Conservation (phyloP, 2,113 vertebrate species). For the Clinocottus analis region DNA sequence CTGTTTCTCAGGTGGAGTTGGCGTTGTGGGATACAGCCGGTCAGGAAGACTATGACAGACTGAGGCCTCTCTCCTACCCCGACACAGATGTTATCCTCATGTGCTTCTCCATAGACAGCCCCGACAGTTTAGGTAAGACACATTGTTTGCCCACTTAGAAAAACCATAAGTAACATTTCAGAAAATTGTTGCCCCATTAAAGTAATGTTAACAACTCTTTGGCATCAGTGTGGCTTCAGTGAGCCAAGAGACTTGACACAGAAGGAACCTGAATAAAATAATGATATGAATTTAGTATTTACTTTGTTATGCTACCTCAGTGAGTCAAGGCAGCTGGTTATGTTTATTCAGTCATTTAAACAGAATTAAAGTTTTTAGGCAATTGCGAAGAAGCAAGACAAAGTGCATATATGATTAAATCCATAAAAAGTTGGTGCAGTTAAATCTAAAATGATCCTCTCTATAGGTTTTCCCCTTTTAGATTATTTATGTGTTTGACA, state of each 20-base stretch:
- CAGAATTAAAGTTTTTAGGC: neutral
- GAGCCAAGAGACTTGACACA: neutral
- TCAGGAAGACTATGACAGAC: slow-evolving; percentile 97
- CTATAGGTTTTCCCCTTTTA: neutral
- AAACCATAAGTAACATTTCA: neutral
- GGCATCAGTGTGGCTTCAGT: neutral
- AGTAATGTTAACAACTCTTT: neutral
- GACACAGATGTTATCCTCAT: slow-evolving; percentile 98
- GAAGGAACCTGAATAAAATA: neutral
- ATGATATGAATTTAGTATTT: neutral
- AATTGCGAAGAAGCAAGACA: neutral
- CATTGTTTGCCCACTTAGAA: neutral
- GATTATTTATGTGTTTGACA: neutral
- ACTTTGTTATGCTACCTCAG: neutral
- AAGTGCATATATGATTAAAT: neutral
- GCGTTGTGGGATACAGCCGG: slow-evolving; percentile 97
- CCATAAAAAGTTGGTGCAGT: neutral
- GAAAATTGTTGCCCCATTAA: neutral
- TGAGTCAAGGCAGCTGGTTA: neutral
- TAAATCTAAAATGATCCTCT: neutral
- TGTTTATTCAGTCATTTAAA: neutral
- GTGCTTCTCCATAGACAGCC: slow-evolving; percentile 99
- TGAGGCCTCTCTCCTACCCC: slow-evolving; percentile 95
- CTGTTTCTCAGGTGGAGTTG: slow-evolving; percentile 89
- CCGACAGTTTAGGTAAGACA: slow-evolving; percentile 92